phyloP scores from a whole-genome alignment of 2,888 invertebrate species.

The Lasius platythorax region DNA sequence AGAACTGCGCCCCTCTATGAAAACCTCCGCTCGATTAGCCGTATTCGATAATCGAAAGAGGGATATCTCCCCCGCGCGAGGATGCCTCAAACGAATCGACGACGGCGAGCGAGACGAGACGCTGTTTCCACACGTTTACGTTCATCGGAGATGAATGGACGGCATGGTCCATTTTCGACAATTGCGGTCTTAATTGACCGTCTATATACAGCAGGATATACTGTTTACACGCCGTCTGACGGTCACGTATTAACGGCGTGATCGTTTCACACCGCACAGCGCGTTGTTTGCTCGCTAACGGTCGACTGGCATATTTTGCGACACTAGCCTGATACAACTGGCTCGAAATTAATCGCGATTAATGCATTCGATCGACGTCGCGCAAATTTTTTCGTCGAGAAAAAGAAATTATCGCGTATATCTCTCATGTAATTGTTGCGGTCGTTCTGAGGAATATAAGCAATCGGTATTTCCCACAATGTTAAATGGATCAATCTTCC shows the following conservation, averaged over 20 bases:
- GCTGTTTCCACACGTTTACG: constrained; percentile 8
- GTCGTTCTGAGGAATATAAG: not conserved
- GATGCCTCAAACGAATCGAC: constrained; percentile 25
- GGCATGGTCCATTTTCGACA: not conserved
- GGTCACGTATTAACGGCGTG: constrained; percentile 39
- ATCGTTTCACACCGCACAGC: constrained; percentile 27
- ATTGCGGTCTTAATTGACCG: constrained; percentile 39
- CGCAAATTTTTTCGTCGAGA: not conserved
- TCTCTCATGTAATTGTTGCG: not conserved
- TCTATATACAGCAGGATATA: not conserved
- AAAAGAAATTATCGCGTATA: constrained; percentile 16
- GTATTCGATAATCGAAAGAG: constrained; percentile 48
- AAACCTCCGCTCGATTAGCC: constrained; percentile 35
- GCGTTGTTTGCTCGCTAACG: constrained; percentile 24
- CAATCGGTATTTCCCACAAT: not conserved
- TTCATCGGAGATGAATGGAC: not conserved
- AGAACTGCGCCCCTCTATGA: constrained; percentile 27
- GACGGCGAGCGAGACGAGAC: not conserved
- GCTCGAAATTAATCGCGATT: constrained; percentile 14
- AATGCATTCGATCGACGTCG: constrained; percentile 25
- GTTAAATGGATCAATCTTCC: not conserved
- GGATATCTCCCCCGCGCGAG: constrained; percentile 10
- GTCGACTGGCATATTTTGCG: not conserved
- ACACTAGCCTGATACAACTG: not conserved
- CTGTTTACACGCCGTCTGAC: constrained; percentile 30